Evolutionary conservation across 2,113 vertebrate species (phyloP).

Genomic region (Phaethon lepturus): DNA sequence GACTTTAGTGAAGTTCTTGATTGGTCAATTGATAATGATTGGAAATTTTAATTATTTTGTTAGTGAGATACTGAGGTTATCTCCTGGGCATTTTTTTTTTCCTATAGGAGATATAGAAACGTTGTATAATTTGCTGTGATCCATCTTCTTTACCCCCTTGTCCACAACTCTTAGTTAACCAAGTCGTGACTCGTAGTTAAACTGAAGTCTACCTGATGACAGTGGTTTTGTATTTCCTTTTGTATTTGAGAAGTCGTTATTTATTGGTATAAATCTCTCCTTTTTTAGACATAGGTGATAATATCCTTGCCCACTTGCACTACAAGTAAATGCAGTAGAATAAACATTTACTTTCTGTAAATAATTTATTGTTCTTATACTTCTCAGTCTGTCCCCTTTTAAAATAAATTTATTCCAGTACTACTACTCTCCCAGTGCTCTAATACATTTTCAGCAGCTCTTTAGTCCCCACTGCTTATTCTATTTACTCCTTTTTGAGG

Average conservation of each 20-base stretch:
- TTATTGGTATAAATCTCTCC: neutral
- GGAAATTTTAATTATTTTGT: neutral
- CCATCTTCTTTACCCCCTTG: neutral
- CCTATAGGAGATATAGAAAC: neutral
- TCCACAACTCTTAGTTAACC: neutral
- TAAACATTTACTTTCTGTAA: neutral
- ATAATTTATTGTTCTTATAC: neutral
- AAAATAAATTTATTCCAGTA: neutral
- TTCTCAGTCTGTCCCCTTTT: neutral
- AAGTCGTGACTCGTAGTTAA: neutral
- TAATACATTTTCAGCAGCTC: neutral
- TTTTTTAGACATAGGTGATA: neutral
- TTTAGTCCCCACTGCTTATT: neutral
- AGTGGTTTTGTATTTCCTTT: neutral
- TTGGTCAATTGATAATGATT: neutral
- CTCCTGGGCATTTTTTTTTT: neutral
- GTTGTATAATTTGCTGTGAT: neutral
- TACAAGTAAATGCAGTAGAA: neutral
- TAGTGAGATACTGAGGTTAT: neutral
- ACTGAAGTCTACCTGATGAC: neutral
- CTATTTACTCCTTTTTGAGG: neutral
- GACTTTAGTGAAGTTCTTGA: neutral
- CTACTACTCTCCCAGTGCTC: neutral
- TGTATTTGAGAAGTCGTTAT: neutral
- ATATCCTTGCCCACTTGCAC: neutral